A percentile compares a stretch with the other conserved stretches of the same genome.
These are phyloP conservation scores for Leptopilina drosophilae DNA, from an alignment of 2,888 invertebrate species.

Conservation along the genomic window DNA sequence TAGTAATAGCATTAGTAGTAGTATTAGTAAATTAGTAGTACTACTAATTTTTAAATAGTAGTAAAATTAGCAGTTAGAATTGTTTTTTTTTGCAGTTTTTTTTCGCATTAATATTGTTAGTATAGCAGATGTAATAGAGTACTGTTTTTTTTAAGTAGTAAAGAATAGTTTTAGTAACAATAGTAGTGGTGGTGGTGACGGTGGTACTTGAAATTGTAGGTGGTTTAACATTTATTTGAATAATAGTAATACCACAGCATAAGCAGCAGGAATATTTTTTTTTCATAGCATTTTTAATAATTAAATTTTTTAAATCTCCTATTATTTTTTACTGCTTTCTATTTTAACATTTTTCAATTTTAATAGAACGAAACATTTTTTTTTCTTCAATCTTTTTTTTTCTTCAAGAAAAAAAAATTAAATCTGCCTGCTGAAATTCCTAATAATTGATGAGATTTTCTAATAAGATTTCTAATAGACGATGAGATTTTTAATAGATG, in stretches of 20 bases:
- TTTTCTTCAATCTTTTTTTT: no score
- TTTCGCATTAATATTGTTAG: slow-evolving; percentile 53
- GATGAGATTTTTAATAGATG: no score
- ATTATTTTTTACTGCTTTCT: slow-evolving; percentile 50
- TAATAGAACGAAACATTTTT: no score
- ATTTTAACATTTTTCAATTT: slow-evolving; percentile 41
- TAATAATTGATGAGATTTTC: no score
- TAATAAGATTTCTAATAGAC: no score
- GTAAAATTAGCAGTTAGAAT: slow-evolving; percentile 54
- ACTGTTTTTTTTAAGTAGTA: slow-evolving; percentile 42
- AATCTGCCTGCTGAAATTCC: no score
- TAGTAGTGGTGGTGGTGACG: slow-evolving; percentile 64
- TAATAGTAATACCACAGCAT: slow-evolving; percentile 55
- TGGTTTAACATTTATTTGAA: slow-evolving; percentile 49
- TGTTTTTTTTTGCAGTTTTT: slow-evolving; percentile 27
- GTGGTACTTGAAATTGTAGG: slow-evolving; percentile 55
- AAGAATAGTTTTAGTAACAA: slow-evolving; percentile 57
- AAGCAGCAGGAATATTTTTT: slow-evolving; percentile 53
- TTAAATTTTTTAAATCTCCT: slow-evolving; percentile 45
- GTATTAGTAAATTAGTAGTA: slow-evolving; percentile 25
- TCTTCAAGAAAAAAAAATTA: no score
- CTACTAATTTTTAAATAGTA: slow-evolving; percentile 48
- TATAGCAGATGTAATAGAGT: slow-evolving; percentile 57
- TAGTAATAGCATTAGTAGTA: slow-evolving; percentile 22
- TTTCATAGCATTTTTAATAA: slow-evolving; percentile 39